Evolutionary conservation across 2,888 invertebrate species (phyloP), one percentile per base, ranked within the genome.

Genomic region (Cheilosia grossa): DNA sequence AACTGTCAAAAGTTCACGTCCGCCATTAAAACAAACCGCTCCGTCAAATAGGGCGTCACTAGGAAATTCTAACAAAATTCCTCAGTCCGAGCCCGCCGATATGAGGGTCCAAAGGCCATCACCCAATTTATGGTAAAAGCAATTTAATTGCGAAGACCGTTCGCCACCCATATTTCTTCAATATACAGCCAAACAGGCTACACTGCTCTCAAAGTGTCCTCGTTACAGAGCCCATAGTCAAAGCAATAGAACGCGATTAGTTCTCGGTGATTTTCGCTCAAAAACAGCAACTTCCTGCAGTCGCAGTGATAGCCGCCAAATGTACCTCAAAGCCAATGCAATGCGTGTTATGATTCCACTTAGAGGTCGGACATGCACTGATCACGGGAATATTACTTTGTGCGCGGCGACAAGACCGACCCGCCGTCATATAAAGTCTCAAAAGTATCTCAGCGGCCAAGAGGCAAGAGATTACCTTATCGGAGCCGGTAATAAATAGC

Each of bases 401-500:
- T 61, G 54, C 66, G 53, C 67, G 49, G 72, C 40, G 24, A 17
- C 24, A 64, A 59, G 64, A 56, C 69, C 69, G 64, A 56, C 63
- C 69, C 69, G 81, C 69, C 56, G 75, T 40, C 49, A 17, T 40
- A 56, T 21, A 24, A 21, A n/a, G 21, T 44, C 54, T 67, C 72
- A 63, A 72, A 78, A 78, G 72, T 82, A 82, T 78, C 66, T 72
- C 61, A 73, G 49, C 58, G 21, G 58, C 58, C n/a, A n/a, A 21
- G 21, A 21, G 19, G 24, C 30, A 49, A 51, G 13, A 78, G 72
- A 79, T 73, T 51, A 79, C 54, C 42, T 82, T 82, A 82, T 82
- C 82, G 33, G 67, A 73, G 78, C 61, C 56, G 73, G 79, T 81
- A 85, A 85, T 85, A 81, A 85, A 85, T 85, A 81, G 85, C 67